Base-by-base conservation (phyloP, 2,113 vertebrate species). In the Globicephala melas region DNA sequence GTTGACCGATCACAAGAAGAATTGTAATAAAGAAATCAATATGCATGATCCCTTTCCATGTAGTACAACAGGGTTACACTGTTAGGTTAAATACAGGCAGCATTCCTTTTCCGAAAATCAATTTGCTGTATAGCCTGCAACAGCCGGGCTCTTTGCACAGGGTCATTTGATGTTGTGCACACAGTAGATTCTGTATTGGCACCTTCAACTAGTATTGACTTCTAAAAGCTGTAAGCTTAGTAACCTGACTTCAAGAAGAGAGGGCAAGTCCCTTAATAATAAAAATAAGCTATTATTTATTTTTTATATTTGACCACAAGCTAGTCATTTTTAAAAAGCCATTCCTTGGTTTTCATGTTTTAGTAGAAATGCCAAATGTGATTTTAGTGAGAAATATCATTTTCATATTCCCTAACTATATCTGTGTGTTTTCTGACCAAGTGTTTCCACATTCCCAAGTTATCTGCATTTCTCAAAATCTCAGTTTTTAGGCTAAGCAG, bases 81-180 rank as follows among this genome's bases (percentile, higher is more conserved):
- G 99, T 99, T 99, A 99, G 99, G 99, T 99, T 99, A 99, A 99
- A 99, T 98, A 99, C 99, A 98, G 99, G 98, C 99, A 98, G 99
- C 99, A 99, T 99, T 99, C 99, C 99, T 99, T 99, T 99, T 98
- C 99, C 99, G 98, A 99, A 99, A 99, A 99, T 99, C 99, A 99
- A 99, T 99, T 99, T 98, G 98, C 98, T 98, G 99, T 99, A 98
- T 99, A 99, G 99, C 99, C 98, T 98, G 98, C 98, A 98, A 98
- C 98, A 98, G 98, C 98, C 98, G 96, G 98, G 98, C 98, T 98
- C 95, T 97, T 97, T 97, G 97, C 97, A 98, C 98, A 98, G 99
- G 99, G 98, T 99, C 99, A 98, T 99, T 99, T 99, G 99, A 98
- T 99, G 98, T 98, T 98, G 98, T 96, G 98, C 97, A 85, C 98